Evolutionary conservation across 2,113 vertebrate species (phyloP).

Genomic region (Rhabdomys dilectus): DNA sequence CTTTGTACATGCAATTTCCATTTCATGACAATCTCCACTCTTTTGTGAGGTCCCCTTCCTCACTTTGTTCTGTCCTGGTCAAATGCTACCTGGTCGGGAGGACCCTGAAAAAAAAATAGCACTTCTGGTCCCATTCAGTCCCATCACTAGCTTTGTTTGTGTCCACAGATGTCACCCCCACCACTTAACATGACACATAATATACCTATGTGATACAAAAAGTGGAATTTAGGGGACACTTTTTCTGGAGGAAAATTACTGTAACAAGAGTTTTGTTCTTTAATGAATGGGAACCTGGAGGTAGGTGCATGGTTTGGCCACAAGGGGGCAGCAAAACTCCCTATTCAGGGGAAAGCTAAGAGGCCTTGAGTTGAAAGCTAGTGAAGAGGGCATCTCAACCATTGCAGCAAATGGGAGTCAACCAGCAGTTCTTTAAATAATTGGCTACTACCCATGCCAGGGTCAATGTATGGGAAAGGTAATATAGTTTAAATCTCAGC

Average conservation of each 20-base stretch:
- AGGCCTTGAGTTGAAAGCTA: neutral
- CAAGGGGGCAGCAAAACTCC: constrained; percentile 73
- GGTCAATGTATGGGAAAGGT: neutral
- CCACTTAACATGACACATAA: neutral
- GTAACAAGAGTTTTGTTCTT: neutral
- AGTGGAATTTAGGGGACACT: neutral
- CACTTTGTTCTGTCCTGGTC: neutral
- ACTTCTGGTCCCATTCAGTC: neutral
- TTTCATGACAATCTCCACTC: neutral
- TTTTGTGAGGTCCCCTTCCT: neutral
- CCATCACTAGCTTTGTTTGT: neutral
- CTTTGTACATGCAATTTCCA: neutral
- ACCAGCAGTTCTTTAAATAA: neutral
- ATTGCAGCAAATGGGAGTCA: neutral
- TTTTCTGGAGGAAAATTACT: constrained; percentile 30
- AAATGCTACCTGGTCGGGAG: neutral
- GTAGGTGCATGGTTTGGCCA: constrained; percentile 36
- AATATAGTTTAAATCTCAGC: neutral
- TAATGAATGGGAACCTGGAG: neutral
- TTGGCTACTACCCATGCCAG: neutral
- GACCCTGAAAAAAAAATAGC: neutral
- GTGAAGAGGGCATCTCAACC: neutral
- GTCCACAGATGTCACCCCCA: neutral
- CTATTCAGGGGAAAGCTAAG: neutral
- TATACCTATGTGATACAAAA: neutral